Base-by-base conservation (phyloP, 2,113 vertebrate genomes). In the Arenaria interpres region DNA sequence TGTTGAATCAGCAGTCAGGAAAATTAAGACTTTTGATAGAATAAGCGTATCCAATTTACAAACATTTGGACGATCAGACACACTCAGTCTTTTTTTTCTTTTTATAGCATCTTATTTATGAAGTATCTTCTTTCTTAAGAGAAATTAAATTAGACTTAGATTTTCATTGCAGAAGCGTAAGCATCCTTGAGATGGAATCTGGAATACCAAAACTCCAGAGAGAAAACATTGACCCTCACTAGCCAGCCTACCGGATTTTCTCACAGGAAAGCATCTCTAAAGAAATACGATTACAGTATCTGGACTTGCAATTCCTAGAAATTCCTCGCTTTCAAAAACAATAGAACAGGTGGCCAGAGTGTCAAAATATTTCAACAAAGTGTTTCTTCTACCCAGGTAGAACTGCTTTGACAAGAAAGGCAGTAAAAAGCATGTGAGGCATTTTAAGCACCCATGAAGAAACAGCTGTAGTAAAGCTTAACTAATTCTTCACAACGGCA, bases 381-480 rank as follows among this genome's bases (percentile, higher is more conserved):
- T 37, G 88, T 78, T 95, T 90, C 33, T 92, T 56, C 88, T 60
- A 75, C 15, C n/a, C 82, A 82, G 54, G 79, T 85, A 89, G 79
- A 96, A 86, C 86, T 3, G 12, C 69, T 92, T 76, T 84, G 53
- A 92, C 51, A 90, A 76, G 78, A 75, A 75, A 79, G 54, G 75
- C 69, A 59, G 33, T 24, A 74, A 87, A 91, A 96, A 82, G 23
- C 60, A 92, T 15, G 46, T 19, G 62, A 89, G 73, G 72, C 89
- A 93, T 97, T 96, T 95, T 92, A 92, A 95, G 83, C 41, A 79
- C 41, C 64, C 84, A 43, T 62, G 59, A 89, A 90, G 78, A 84
- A 93, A 94, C 84, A 96, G 90, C 93, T 97, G 96, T 81, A 74
- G 66, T 77, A 80, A 90, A 85, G 63, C 86, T 95, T 50, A 88